A percentile compares a stretch with the other conserved stretches of the same genome.
phyloP scores from a whole-genome alignment of 2,797 vertebrate species.

The Pipistrellus kuhlii region DNA sequence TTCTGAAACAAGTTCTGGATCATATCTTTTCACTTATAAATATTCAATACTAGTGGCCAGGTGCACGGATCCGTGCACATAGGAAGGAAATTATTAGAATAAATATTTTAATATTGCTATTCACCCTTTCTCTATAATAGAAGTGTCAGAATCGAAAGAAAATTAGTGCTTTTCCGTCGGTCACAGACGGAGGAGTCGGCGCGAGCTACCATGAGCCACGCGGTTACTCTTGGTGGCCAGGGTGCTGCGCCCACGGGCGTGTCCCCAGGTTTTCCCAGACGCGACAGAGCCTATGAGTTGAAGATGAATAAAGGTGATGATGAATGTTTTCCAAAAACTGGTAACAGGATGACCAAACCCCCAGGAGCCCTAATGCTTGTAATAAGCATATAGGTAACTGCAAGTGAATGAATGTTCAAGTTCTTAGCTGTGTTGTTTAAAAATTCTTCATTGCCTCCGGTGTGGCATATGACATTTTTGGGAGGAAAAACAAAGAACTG shows the following conservation, averaged over 20 bases:
- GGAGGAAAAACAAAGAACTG: conserved; percentile 59
- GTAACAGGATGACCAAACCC: background rate
- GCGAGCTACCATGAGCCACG: accelerated
- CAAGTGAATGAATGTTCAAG: background rate
- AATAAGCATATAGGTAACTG: conserved; percentile 32
- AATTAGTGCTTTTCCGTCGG: background rate
- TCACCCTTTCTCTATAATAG: no score
- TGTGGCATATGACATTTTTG: background rate
- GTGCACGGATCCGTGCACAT: no score
- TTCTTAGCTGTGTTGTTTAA: background rate
- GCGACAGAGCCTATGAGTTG: background rate
- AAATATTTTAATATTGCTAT: no score
- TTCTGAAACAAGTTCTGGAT: conserved; percentile 23
- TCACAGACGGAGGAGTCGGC: accelerated
- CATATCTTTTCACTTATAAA: background rate
- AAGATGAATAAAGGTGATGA: conserved; percentile 32
- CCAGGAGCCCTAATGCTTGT: background rate
- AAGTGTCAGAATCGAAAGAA: no score
- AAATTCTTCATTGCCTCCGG: background rate
- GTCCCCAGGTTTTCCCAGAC: background rate
- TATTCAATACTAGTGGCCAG: background rate
- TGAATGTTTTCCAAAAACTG: conserved; percentile 3
- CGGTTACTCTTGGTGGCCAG: accelerated
- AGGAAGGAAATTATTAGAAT: no score
- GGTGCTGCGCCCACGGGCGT: accelerated